Evolutionary conservation across 2,797 vertebrate species (phyloP).

Genomic region (Siniperca undulata): DNA sequence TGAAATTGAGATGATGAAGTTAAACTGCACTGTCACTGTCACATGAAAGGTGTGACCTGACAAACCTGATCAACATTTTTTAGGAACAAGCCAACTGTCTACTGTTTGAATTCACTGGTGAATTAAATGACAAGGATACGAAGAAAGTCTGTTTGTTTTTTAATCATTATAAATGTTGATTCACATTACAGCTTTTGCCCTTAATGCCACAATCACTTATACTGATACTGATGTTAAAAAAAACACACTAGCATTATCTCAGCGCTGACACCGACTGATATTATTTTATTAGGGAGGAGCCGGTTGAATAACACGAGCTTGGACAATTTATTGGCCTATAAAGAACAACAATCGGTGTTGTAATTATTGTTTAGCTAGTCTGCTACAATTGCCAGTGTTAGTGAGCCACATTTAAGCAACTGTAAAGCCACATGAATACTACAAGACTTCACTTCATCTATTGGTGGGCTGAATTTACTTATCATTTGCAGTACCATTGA

Average conservation of each 20-base stretch:
- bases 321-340: neutral
- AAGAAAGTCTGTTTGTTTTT: neutral
- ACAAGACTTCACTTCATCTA: neutral
- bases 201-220: neutral
- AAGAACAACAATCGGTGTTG: neutral
- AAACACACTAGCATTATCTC: neutral
- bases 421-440: neutral
- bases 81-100: neutral
- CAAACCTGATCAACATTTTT: constrained; percentile 34
- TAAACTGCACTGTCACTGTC: constrained; percentile 12
- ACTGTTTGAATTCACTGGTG: neutral
- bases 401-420: neutral
- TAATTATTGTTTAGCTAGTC: neutral
- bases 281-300: no score
- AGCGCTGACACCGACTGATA: neutral
- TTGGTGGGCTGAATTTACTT: neutral
- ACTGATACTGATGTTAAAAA: neutral
- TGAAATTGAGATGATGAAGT: neutral
- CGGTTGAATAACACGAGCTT: neutral
- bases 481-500: neutral
- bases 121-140: neutral
- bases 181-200: neutral
- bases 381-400: neutral
- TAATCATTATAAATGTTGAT: neutral
- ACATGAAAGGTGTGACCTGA: constrained; percentile 34